phyloP scores from a whole-genome alignment of 2,888 invertebrate species.

The Drosophila ochracea region DNA sequence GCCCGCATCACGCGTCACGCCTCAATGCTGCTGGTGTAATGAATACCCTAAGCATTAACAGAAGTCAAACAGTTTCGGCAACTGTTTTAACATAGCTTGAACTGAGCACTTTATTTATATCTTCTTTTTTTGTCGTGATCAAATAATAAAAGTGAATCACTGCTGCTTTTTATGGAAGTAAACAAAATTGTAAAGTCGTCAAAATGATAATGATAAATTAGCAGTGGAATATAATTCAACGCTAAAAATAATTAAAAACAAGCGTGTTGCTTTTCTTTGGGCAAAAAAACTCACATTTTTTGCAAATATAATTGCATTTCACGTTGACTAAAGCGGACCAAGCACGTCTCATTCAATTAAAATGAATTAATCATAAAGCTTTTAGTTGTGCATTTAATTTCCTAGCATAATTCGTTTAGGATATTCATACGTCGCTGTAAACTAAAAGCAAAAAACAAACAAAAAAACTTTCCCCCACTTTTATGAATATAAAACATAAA shows the following conservation, averaged over 20 bases:
- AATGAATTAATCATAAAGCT: neutral
- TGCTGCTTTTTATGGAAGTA: neutral
- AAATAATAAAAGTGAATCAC: slow-evolving; percentile 7
- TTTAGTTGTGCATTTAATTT: neutral
- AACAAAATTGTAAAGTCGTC: neutral
- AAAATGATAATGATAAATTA: slow-evolving; percentile 1
- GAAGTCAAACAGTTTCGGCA: slow-evolving; percentile 8
- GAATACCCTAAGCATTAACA: slow-evolving; percentile 34
- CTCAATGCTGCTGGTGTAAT: slow-evolving; percentile 49
- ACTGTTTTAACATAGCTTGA: slow-evolving; percentile 1
- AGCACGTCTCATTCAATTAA: neutral
- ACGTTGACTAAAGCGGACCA: neutral
- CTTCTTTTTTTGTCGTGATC: neutral
- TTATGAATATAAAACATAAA: slow-evolving; percentile 23
- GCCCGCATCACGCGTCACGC: slow-evolving; percentile 55
- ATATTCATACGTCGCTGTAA: slow-evolving; percentile 32
- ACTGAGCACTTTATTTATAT: neutral
- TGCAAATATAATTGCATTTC: neutral
- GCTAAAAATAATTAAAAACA: neutral
- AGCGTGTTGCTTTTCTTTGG: neutral
- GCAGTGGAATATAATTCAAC: neutral
- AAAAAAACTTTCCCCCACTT: slow-evolving; percentile 37
- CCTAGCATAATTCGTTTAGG: slow-evolving; percentile 9
- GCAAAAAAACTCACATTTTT: neutral
- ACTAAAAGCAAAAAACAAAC: neutral